Evolutionary conservation across 2,113 vertebrate genomes (phyloP).

Genomic region (Tachuris rubrigastra): DNA sequence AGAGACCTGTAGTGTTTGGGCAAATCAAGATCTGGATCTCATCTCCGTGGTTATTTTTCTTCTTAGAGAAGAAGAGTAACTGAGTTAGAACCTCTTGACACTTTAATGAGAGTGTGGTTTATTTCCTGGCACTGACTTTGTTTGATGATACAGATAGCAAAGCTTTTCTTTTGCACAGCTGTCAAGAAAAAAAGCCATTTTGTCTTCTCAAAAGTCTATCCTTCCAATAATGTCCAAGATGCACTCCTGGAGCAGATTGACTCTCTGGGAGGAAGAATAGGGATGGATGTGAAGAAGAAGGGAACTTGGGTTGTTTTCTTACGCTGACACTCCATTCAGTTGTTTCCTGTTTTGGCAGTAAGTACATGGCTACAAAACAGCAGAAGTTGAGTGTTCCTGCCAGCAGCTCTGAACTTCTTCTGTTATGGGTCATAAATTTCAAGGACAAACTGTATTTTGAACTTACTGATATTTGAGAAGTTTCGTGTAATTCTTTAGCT

Average conservation of each 20-base stretch:
- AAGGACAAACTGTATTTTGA: slow-evolving; percentile 57
- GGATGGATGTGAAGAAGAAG: background rate
- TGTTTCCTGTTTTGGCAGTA: slow-evolving; percentile 61
- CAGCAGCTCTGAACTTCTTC: slow-evolving; percentile 51
- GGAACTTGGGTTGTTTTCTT: slow-evolving; percentile 40
- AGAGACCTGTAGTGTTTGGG: background rate
- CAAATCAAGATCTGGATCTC: background rate
- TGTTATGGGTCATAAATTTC: slow-evolving; percentile 60
- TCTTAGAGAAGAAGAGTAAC: background rate
- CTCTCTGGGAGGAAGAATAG: background rate
- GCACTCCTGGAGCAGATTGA: background rate
- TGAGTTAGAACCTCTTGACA: slow-evolving; percentile 28
- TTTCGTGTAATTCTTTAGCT: slow-evolving; percentile 9
- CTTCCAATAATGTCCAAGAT: background rate
- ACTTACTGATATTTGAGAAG: slow-evolving; percentile 45
- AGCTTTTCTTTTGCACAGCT: slow-evolving; percentile 30
- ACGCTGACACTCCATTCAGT: background rate
- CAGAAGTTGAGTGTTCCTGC: slow-evolving; percentile 31
- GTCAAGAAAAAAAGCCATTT: slow-evolving; percentile 43
- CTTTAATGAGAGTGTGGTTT: slow-evolving; percentile 45
- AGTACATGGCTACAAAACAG: slow-evolving; percentile 5
- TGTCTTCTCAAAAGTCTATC: background rate
- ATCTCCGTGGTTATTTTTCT: background rate
- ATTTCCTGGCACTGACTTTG: slow-evolving; percentile 48
- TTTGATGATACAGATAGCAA: slow-evolving; percentile 39